phyloP scores from a whole-genome alignment of 2,113 vertebrate species.

The Microtus ochrogaster region DNA sequence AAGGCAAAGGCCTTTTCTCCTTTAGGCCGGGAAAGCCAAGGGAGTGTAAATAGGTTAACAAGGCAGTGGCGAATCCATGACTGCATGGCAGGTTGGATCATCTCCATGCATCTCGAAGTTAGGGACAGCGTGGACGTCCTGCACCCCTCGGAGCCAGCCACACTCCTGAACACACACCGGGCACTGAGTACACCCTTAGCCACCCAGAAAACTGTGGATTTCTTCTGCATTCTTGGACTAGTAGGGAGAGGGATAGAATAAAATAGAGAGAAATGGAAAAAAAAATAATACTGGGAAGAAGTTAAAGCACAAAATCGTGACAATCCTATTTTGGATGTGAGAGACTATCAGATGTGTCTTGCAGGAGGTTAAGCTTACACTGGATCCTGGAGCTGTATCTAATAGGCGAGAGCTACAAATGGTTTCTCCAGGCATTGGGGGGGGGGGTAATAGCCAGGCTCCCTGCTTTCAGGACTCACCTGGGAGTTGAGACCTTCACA shows the following conservation, averaged over 20 bases:
- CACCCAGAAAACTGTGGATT: not conserved
- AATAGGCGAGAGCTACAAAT: not conserved
- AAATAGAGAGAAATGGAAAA: not conserved
- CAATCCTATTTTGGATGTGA: not conserved
- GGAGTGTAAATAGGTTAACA: not conserved
- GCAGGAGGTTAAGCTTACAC: not conserved
- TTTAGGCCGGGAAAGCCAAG: not conserved
- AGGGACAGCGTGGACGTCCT: accelerated
- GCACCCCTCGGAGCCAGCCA: not conserved
- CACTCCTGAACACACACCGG: no score
- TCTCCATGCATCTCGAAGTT: not conserved
- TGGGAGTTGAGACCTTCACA: not conserved
- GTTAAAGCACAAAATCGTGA: not conserved
- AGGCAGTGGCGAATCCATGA: accelerated
- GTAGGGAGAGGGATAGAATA: no score
- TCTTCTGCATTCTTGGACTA: not conserved
- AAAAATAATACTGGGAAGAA: not conserved
- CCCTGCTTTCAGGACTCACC: not conserved
- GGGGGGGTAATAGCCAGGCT: accelerated
- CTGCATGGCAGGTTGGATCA: no score
- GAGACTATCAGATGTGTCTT: not conserved
- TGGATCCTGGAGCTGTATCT: not conserved
- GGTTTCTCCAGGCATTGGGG: accelerated
- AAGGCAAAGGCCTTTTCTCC: not conserved
- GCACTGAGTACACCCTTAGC: no score